phyloP scores from a whole-genome alignment of 2,888 invertebrate species.

The Muscina levida region DNA sequence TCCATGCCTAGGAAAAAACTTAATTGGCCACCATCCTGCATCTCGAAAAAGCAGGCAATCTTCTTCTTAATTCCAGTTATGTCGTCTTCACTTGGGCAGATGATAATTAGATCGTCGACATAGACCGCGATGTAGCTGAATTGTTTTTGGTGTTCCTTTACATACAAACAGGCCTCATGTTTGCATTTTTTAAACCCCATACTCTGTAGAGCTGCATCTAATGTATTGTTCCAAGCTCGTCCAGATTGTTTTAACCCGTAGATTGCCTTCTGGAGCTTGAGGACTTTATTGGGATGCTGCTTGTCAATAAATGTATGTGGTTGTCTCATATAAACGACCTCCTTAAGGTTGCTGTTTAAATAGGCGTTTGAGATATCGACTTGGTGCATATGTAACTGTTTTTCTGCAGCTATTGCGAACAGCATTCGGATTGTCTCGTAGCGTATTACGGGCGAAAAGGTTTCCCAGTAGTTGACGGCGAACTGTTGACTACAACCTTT shows the following conservation, averaged over 20 bases:
- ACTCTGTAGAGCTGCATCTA: not conserved
- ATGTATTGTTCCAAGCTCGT: constrained; percentile 60
- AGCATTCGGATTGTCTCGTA: constrained; percentile 67
- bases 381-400: constrained; percentile 41
- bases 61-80: not conserved
- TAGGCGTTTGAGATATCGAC: constrained; percentile 60
- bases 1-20: too few species aligned
- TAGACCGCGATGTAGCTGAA: constrained; percentile 1
- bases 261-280: constrained; percentile 61
- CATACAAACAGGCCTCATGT: not conserved
- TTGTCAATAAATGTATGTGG: constrained; percentile 54
- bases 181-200: not conserved
- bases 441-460: constrained; percentile 72
- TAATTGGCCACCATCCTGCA: too few species aligned
- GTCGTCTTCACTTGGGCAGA: constrained; percentile 1
- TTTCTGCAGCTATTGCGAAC: constrained; percentile 49
- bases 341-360: constrained; percentile 58
- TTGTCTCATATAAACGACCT: constrained; percentile 57
- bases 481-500: constrained; percentile 70
- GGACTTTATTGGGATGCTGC: constrained; percentile 43
- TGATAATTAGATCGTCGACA: constrained; percentile 2
- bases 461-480: constrained; percentile 71
- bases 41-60: not conserved
- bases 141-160: not conserved
- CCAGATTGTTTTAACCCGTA: constrained; percentile 67